These are phyloP conservation scores for Seira musarum DNA, from an alignment of 2,888 invertebrate genomes.

Conservation along the genomic window DNA sequence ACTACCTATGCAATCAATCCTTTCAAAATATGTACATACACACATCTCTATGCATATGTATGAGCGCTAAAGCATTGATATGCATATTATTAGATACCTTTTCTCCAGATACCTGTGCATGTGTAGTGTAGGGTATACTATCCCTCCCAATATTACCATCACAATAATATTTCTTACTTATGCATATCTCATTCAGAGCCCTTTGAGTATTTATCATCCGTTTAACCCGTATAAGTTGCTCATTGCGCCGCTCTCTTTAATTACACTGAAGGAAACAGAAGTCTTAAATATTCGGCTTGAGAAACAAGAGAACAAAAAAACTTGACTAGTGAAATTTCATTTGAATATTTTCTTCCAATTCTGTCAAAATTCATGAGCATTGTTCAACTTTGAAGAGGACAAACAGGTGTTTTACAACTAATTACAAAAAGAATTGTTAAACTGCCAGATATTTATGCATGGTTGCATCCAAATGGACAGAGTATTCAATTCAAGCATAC, in stretches of 20 bases:
- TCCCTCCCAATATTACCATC: neutral
- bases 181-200: neutral
- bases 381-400: slow-evolving; percentile 22
- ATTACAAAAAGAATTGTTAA: slow-evolving; percentile 12
- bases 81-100: too few relatives aligned
- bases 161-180: neutral
- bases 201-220: neutral
- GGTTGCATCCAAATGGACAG: neutral
- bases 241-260: neutral
- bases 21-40: too few relatives aligned
- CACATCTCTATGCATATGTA: neutral
- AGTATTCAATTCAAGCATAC: neutral
- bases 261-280: neutral
- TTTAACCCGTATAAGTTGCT: neutral
- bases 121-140: too few relatives aligned
- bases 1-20: slow-evolving; percentile 65
- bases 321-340: neutral
- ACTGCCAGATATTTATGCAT: neutral
- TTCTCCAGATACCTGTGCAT: too few relatives aligned
- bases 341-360: neutral
- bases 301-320: neutral
- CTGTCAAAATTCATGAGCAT: slow-evolving; percentile 17
- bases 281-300: neutral
- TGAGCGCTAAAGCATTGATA: neutral
- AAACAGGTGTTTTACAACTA: slow-evolving; percentile 43